Percentiles rank a stretch among this genome's conserved stretches.
Evolutionary conservation across 1,140 invertebrate species (phyloP).

Genomic region (Heliconius himera): DNA sequence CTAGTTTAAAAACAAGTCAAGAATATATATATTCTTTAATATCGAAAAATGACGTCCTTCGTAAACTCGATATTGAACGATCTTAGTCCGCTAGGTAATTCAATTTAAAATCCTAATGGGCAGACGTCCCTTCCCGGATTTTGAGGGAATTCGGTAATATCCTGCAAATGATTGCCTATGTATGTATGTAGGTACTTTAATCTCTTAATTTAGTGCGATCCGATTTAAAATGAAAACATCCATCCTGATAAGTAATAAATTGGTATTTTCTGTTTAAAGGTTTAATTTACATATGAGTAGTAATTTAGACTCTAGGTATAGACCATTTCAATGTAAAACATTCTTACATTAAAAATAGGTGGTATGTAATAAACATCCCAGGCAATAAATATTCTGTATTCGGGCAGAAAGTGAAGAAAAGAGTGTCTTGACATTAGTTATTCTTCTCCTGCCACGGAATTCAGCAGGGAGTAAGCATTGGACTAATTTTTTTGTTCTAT

Average conservation of each 20-base stretch:
- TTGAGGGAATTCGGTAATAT: conserved; percentile 45
- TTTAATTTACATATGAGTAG: neutral
- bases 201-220: neutral
- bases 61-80: conserved; percentile 30
- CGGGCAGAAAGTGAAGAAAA: too few species aligned
- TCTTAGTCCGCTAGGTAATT: conserved; percentile 34
- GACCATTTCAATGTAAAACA: too few species aligned
- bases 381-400: too few species aligned
- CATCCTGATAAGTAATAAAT: neutral
- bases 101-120: conserved; percentile 41
- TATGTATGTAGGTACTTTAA: neutral
- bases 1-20: too few species aligned
- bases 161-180: conserved; percentile 43
- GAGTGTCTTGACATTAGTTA: too few species aligned
- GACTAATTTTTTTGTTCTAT: too few species aligned
- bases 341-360: too few species aligned
- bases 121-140: conserved; percentile 34
- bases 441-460: too few species aligned
- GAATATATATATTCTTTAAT: too few species aligned
- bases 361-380: too few species aligned
- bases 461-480: too few species aligned
- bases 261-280: neutral
- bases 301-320: neutral
- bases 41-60: neutral
- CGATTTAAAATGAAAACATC: conserved; percentile 11